phyloP scores from a whole-genome alignment of 2,797 vertebrate species.

The Sebastes jordani region DNA sequence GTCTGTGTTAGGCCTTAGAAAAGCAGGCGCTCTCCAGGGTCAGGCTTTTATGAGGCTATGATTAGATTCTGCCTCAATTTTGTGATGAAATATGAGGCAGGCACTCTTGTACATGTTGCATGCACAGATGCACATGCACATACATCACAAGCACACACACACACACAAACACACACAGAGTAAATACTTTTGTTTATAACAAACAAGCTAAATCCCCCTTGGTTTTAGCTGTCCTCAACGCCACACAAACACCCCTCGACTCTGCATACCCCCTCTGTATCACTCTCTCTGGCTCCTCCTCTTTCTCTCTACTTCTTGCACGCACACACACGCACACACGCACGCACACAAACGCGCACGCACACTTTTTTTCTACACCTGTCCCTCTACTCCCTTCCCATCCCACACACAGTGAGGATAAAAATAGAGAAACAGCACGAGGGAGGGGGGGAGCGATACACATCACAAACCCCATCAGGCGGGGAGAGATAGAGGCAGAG shows the following conservation, averaged over 20 bases:
- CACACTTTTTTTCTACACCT: slow-evolving; percentile 70
- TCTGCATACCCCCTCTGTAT: slow-evolving; percentile 18
- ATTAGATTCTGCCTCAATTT: slow-evolving; percentile 80
- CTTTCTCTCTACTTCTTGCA: slow-evolving; percentile 30
- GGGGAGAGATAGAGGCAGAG: slow-evolving; percentile 66
- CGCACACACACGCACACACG: background rate
- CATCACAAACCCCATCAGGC: slow-evolving; percentile 81
- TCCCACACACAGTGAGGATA: slow-evolving; percentile 77
- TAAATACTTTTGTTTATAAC: slow-evolving; percentile 50
- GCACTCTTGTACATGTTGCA: slow-evolving; percentile 61
- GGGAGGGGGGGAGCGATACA: slow-evolving; percentile 68
- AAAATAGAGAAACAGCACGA: slow-evolving; percentile 75
- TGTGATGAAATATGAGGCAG: slow-evolving; percentile 78
- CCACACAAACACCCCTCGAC: slow-evolving; percentile 22
- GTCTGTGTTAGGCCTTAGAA: slow-evolving; percentile 50
- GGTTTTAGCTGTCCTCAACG: slow-evolving; percentile 48
- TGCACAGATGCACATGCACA: slow-evolving; percentile 46
- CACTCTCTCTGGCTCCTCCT: slow-evolving; percentile 1
- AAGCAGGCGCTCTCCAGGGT: slow-evolving; percentile 71
- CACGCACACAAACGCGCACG: background rate
- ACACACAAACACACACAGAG: slow-evolving; percentile 3
- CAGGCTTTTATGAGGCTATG: slow-evolving; percentile 76
- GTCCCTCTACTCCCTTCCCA: slow-evolving; percentile 70
- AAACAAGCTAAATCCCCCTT: slow-evolving; percentile 58
- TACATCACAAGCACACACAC: background rate